phyloP scores from a whole-genome alignment of 2,113 vertebrate species.

The Microcebus griseorufus region DNA sequence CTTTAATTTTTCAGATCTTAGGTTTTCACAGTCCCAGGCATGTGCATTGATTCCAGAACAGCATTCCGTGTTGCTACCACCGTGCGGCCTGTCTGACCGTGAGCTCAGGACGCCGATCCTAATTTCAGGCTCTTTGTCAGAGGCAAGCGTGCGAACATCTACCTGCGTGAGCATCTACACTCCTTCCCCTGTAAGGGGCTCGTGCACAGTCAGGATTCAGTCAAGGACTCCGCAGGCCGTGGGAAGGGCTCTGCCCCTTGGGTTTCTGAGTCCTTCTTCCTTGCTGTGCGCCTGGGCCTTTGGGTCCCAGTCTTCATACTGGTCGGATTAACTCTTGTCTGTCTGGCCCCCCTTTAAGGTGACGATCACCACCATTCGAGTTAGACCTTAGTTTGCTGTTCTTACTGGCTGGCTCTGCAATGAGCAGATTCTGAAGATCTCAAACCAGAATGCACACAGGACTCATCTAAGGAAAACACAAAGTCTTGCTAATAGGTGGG shows the following conservation, averaged over 20 bases:
- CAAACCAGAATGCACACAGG: rapidly evolving
- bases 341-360: not conserved
- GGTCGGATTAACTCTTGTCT: not conserved
- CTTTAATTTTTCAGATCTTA: not conserved
- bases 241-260: no score
- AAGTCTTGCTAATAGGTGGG: not conserved
- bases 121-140: not conserved
- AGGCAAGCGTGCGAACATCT: not conserved
- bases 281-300: rapidly evolving
- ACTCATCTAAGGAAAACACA: not conserved
- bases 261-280: not conserved
- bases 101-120: not conserved
- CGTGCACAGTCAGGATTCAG: no score
- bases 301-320: not conserved
- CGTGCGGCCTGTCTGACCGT: not conserved
- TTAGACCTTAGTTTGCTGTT: rapidly evolving
- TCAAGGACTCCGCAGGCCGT: not conserved
- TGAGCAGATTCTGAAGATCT: not conserved
- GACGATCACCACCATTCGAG: not conserved
- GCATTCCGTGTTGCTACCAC: no score
- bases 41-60: no score
- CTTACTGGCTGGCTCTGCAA: not conserved
- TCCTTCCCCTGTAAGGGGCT: not conserved
- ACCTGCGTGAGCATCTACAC: no score
- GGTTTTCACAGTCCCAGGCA: not conserved